These are phyloP conservation scores for Parnassius apollo DNA, from an alignment of 2,888 invertebrate genomes.

Conservation along the genomic window DNA sequence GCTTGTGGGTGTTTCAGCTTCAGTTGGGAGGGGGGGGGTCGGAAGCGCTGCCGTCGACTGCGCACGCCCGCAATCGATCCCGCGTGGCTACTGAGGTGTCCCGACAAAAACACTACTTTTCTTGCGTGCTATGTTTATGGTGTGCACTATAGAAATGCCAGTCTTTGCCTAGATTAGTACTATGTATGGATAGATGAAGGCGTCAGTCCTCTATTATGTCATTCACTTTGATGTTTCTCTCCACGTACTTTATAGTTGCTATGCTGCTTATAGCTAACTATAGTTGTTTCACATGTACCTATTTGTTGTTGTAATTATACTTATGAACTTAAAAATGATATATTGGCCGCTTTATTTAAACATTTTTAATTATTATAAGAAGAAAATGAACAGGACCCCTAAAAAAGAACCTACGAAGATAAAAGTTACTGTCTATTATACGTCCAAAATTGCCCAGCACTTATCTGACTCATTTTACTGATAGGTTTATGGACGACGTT, in stretches of 20 bases:
- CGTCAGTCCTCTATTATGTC: constrained; percentile 65
- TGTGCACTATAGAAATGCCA: constrained; percentile 32
- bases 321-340: constrained; percentile 10
- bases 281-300: constrained; percentile 33
- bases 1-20: constrained; percentile 47
- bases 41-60: constrained; percentile 50
- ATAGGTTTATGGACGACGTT: too few species aligned
- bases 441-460: too few species aligned
- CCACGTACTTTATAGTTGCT: constrained; percentile 40
- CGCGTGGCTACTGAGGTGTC: constrained; percentile 63
- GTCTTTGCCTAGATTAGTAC: constrained; percentile 30
- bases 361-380: not conserved
- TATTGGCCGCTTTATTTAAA: constrained; percentile 10
- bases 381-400: not conserved
- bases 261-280: constrained; percentile 36
- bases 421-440: too few species aligned
- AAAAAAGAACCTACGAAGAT: too few species aligned
- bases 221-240: constrained; percentile 70
- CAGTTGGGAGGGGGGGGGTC: constrained; percentile 42
- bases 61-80: constrained; percentile 78
- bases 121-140: constrained; percentile 46
- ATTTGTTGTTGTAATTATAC: constrained; percentile 36
- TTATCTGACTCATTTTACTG: too few species aligned
- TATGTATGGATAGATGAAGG: constrained; percentile 42
- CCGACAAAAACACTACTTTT: constrained; percentile 58